Evolutionary conservation across 92 coral and sea anemone genomes (phyloP), one percentile per base, ranked within the genome.

Genomic region (Zoanthus solanderi): DNA sequence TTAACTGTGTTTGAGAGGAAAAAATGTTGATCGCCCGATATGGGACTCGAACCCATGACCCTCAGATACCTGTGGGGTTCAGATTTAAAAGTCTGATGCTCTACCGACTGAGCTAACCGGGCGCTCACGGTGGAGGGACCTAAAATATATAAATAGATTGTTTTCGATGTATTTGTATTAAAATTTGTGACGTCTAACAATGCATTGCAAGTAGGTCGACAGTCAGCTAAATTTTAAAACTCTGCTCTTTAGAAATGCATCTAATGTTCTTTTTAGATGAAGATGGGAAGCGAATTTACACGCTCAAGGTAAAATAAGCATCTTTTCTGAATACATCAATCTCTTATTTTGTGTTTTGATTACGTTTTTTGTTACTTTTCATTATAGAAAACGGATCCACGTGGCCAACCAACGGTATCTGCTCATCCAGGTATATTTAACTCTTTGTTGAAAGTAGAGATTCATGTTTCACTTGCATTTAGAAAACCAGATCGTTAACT

Each of bases 61-160:
- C 99, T 96, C 99, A 96, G 99, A 96, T 96, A 3, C 15, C 75
- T 69, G 75, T 9, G n/a, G 8, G 75, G 18, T 31, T 69, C 75
- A 69, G 75, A 69, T 32, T 69, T 96, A 96, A 96, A 96, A 96
- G 99, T 95, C 99, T 96, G 99, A 96, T 96, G 99, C 98, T 96
- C 99, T 96, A 96, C 99, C 99, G 92, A 93, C 99, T 96, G 99
- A 96, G 99, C 99, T 96, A 96, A 96, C 97, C 98, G 99, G 99
- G 99, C 98, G 86, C 97, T 66, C 95, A 47, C 7, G 14, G 3
- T 1, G 0, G 0, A 0, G 0, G 3, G 0, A 15, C 0, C 1
- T 0, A 5, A 60, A 69, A 0, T 54, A 16, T 1, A 50, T 3
- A 2, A 16, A 42, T 37, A 16, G 5, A 6, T 9, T 4, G 3